A percentile compares a stretch with the other conserved stretches of the same genome.
These are phyloP conservation scores for Centruroides vittatus DNA, from an alignment of 1,140 invertebrate genomes.

Conservation along the genomic window DNA sequence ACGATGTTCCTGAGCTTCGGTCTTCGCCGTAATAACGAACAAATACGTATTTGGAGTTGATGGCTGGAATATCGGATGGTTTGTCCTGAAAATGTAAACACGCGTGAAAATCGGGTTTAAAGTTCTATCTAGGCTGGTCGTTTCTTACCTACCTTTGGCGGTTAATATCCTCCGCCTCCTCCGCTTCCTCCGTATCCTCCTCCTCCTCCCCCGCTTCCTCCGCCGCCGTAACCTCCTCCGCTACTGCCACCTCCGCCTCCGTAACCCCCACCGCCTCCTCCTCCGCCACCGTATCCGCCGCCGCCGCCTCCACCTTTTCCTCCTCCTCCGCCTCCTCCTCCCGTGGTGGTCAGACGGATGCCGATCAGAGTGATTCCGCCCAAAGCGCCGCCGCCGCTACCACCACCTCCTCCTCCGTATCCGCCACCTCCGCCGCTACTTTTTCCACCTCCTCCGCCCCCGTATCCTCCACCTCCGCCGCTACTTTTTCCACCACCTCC, in stretches of 20 bases:
- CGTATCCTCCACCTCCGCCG: constrained; percentile 1
- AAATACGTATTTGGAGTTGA: no score
- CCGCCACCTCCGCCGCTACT: background rate
- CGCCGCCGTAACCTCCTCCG: background rate
- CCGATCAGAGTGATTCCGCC: background rate
- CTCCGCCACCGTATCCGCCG: constrained; percentile 4
- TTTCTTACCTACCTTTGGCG: no score
- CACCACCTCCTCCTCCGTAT: background rate
- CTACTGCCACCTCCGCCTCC: background rate
- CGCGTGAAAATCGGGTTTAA: no score
- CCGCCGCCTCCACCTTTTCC: background rate
- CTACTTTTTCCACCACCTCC: background rate
- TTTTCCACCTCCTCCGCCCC: constrained; percentile 1
- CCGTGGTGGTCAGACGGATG: background rate
- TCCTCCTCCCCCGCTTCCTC: background rate
- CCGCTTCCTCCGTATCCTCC: background rate
- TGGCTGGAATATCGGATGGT: no score
- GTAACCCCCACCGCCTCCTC: background rate
- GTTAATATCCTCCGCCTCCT: background rate
- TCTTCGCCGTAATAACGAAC: no score
- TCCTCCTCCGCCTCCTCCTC: background rate
- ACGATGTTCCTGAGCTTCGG: no score
- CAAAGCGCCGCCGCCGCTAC: background rate
- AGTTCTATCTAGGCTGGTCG: no score
- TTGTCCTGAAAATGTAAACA: no score